Conservation (phyloP, 2,797 vertebrate species). For the Sebastiscus albofasciatus region DNA sequence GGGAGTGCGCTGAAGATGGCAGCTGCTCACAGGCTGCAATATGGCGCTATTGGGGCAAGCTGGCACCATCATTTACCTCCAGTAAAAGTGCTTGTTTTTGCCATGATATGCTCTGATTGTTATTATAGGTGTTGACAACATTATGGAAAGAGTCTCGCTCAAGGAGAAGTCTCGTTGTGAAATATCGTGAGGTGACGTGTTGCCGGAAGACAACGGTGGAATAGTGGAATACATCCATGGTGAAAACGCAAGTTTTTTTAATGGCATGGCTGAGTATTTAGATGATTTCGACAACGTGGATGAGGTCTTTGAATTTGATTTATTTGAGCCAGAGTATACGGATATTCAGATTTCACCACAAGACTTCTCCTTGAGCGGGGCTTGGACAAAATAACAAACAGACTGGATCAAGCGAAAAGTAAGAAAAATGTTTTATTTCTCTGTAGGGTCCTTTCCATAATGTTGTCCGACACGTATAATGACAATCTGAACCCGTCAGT, state of each 20-base stretch:
- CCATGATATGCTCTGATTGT: not conserved
- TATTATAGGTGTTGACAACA: not conserved
- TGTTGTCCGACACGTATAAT: too few species aligned
- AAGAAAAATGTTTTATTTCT: not conserved
- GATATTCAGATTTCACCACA: not conserved
- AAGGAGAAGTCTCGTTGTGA: not conserved
- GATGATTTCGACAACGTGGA: not conserved
- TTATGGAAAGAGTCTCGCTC: not conserved
- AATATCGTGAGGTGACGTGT: rapidly evolving
- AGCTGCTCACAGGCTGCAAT: not conserved
- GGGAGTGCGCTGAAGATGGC: not conserved
- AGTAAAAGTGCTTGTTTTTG: not conserved
- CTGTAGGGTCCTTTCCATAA: not conserved
- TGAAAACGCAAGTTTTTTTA: rapidly evolving
- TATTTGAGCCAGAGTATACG: not conserved
- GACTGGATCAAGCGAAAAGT: not conserved
- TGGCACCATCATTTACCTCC: not conserved
- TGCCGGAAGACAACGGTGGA: not conserved
- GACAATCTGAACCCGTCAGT: not conserved
- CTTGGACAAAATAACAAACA: not conserved
- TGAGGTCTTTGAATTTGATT: not conserved
- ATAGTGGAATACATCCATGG: rapidly evolving
- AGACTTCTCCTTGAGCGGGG: not conserved
- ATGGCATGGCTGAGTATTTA: not conserved
- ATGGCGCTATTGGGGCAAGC: not conserved